Base-by-base conservation (phyloP, 2,113 vertebrate species). In the Pontoporia blainvillei region DNA sequence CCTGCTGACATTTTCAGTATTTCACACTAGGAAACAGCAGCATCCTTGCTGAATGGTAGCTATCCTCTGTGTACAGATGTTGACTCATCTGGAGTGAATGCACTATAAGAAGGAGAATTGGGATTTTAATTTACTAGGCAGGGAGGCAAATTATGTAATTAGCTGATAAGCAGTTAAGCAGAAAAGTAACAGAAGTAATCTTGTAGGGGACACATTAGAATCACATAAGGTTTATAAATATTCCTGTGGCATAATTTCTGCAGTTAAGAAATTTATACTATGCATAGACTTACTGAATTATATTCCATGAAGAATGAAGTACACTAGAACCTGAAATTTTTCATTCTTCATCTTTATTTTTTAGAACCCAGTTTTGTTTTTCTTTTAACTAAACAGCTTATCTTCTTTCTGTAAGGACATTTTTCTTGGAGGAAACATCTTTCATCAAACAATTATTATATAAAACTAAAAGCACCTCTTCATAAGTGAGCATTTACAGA, bases 91-190 rank as follows among this genome's bases (percentile, higher is more conserved):
- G 96, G 66, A 95, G 91, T 86, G 82, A 97, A 96, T 91, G 54
- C 31, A 83, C 85, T 89, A 62, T 96, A 71, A 86, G 87, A 87
- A 97, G 87, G 86, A 97, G 86, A 95, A 96, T 64, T 88, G 54
- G 72, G 82, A 96, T 96, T 97, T 98, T 97, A 98, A 98, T 97
- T 97, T 97, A 95, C 97, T 97, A 96, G 97, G 96, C 92, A 97
- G 96, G 95, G 94, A 91, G 76, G 97, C 75, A 97, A 97, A 97
- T 97, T 98, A 97, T 97, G 49, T 97, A 97, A 97, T 98, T 98
- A 97, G 88, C 85, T 95, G 90, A 91, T 95, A 96, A 96, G 95
- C 94, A 96, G 84, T 97, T 97, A 96, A 91, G 92, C 91, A 97
- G 90, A 97, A 97, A 92, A 64, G 34, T 82, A 94, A 82, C 92